Evolutionary conservation across 2,113 vertebrate species (phyloP).

Genomic region (Larimichthys polyactis): DNA sequence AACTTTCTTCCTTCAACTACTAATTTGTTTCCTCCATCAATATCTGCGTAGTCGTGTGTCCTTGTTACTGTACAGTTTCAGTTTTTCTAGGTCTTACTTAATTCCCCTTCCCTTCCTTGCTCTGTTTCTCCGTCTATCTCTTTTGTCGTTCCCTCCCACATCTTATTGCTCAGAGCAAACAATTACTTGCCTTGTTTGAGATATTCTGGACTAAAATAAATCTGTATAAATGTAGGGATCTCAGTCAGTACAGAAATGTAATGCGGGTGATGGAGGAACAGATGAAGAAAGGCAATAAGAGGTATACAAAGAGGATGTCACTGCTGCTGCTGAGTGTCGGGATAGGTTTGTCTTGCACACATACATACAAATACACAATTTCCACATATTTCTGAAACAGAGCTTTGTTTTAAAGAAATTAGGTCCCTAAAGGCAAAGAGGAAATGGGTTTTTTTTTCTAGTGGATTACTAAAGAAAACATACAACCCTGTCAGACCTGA

Average conservation of each 20-base stretch:
- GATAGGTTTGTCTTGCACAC: background rate
- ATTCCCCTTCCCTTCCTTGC: slow-evolving; percentile 7
- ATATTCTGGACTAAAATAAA: slow-evolving; percentile 65
- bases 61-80: slow-evolving; percentile 34
- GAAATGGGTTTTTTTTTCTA: slow-evolving; percentile 26
- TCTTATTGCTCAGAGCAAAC: slow-evolving; percentile 68
- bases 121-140: slow-evolving; percentile 20
- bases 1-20: slow-evolving; percentile 3
- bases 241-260: slow-evolving; percentile 32
- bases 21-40: slow-evolving; percentile 9
- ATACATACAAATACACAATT: background rate
- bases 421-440: slow-evolving; percentile 18
- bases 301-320: slow-evolving; percentile 39
- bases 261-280: slow-evolving; percentile 32
- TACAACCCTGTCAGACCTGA: slow-evolving; percentile 8
- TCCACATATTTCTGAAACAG: slow-evolving; percentile 23
- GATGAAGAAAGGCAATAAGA: slow-evolving; percentile 45
- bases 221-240: slow-evolving; percentile 58
- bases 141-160: slow-evolving; percentile 38
- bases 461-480: slow-evolving; percentile 53
- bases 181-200: slow-evolving; percentile 70
- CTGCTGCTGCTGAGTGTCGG: slow-evolving; percentile 24
- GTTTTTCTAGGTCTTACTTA: slow-evolving; percentile 45
- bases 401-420: slow-evolving; percentile 30
- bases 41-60: slow-evolving; percentile 13